These are phyloP conservation scores for Entosphenus tridentatus DNA, from an alignment of 2,113 vertebrate species.

Conservation along the genomic window DNA sequence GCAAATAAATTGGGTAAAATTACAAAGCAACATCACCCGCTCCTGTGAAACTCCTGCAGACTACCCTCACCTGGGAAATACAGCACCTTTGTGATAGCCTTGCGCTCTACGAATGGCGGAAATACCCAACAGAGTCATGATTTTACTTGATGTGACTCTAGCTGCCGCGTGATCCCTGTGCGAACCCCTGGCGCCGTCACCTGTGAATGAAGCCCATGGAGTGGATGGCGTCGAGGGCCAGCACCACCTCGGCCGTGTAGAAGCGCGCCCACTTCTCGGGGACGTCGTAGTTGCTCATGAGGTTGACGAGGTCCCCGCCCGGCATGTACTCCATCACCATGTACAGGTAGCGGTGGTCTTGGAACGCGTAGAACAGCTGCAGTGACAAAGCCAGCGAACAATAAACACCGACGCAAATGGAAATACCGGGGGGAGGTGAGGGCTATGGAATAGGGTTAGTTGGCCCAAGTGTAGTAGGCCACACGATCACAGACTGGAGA, in stretches of 20 bases:
- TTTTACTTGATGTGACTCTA: no score
- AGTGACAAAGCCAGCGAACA: neutral
- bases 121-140: no score
- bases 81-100: no score
- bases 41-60: no score
- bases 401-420: neutral
- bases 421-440: neutral
- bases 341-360: conserved; percentile 93
- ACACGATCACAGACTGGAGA: no score
- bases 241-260: conserved; percentile 91
- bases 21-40: no score
- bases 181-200: conserved; percentile 20
- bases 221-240: conserved; percentile 87
- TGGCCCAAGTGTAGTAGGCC: no score
- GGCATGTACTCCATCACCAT: conserved; percentile 99
- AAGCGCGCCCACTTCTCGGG: conserved; percentile 97
- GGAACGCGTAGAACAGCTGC: conserved; percentile 90
- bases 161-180: neutral
- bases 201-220: conserved; percentile 98
- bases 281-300: conserved; percentile 97
- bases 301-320: conserved; percentile 82
- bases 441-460: no score
- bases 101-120: no score
- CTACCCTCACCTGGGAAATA: no score
- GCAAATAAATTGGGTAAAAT: no score